Evolutionary conservation across 2,113 vertebrate genomes (phyloP).

Genomic region (Equus przewalskii): DNA sequence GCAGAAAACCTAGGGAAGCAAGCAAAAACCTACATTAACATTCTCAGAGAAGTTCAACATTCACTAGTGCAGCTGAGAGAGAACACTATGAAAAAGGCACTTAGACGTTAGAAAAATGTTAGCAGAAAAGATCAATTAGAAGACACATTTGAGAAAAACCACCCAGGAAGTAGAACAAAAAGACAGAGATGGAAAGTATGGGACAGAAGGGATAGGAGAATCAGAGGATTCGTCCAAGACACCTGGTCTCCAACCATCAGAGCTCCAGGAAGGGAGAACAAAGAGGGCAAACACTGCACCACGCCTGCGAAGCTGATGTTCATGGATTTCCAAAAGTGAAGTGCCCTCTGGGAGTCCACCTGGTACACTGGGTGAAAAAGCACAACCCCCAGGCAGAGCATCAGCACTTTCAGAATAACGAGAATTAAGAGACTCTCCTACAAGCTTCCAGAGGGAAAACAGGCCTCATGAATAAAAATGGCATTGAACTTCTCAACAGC

Average conservation of each 20-base stretch:
- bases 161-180: not conserved
- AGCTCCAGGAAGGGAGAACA: not conserved
- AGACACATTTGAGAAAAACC: not conserved
- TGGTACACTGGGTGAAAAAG: rapidly evolving
- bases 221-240: too few relatives aligned
- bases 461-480: not conserved
- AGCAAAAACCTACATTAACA: rapidly evolving
- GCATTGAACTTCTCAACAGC: not conserved
- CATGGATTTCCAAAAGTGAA: not conserved
- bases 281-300: not conserved
- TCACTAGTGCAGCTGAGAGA: rapidly evolving
- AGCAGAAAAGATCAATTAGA: not conserved
- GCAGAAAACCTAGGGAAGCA: rapidly evolving
- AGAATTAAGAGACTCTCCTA: not conserved
- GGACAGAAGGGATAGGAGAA: not conserved
- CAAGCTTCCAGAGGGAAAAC: not conserved
- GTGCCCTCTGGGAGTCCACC: not conserved
- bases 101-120: too few relatives aligned
- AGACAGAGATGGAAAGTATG: not conserved
- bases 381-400: not conserved
- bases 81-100: too few relatives aligned
- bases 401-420: not conserved
- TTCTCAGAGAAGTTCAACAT: rapidly evolving
- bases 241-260: not conserved
- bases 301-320: not conserved